Evolutionary conservation across 2,113 vertebrate genomes (phyloP).

Genomic region (Mustela nigripes): DNA sequence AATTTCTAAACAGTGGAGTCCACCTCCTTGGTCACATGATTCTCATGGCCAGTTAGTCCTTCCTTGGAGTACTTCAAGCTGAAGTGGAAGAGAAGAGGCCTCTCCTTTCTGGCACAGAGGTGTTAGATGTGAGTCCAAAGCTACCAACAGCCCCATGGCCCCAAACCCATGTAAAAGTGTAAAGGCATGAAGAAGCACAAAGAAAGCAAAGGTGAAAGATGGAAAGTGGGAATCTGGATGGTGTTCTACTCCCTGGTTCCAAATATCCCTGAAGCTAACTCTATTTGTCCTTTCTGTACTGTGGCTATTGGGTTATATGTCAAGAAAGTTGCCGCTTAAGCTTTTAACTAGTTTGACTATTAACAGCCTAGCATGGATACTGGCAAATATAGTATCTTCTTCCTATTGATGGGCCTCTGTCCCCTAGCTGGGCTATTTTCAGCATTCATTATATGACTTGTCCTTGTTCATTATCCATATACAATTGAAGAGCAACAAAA

Average conservation of each 20-base stretch:
- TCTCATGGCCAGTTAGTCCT: neutral
- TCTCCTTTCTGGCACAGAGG: neutral
- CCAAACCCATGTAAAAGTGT: neutral
- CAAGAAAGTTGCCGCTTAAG: slow-evolving; percentile 11
- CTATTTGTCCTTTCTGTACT: neutral
- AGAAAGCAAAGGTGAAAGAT: neutral
- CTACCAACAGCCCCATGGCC: neutral
- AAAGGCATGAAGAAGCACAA: neutral
- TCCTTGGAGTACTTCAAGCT: neutral
- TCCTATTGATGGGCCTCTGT: slow-evolving; percentile 65
- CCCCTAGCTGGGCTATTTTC: slow-evolving; percentile 84
- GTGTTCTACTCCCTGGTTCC: neutral
- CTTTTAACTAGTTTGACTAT: slow-evolving; percentile 59
- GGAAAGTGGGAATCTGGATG: neutral
- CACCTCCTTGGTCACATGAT: neutral
- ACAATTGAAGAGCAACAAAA: slow-evolving; percentile 86
- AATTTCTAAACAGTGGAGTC: neutral
- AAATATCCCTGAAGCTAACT: neutral
- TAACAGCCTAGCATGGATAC: slow-evolving; percentile 9
- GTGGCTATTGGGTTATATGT: neutral
- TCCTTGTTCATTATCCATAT: slow-evolving; percentile 88
- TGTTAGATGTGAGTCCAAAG: neutral
- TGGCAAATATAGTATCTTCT: slow-evolving; percentile 45
- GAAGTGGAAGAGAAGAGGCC: neutral
- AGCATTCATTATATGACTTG: slow-evolving; percentile 88